A percentile compares a stretch with the other conserved stretches of the same genome.
These are phyloP conservation scores for Lampris incognitus DNA, from an alignment of 2,113 vertebrate genomes.

Conservation along the genomic window DNA sequence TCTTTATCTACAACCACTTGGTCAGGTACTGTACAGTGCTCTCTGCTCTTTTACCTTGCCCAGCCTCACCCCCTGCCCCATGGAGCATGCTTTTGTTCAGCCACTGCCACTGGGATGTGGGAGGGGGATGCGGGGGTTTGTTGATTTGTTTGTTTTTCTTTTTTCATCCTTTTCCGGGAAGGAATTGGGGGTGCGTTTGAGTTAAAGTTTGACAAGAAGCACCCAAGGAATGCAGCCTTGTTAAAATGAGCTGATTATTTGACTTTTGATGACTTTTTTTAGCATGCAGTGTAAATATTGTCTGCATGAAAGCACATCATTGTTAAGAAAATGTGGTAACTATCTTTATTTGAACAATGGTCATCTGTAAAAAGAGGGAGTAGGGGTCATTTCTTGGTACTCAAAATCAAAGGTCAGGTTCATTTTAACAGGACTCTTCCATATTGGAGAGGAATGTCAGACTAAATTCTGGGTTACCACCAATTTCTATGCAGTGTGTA, in stretches of 20 bases:
- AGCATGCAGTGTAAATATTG: not conserved
- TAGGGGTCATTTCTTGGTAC: not conserved
- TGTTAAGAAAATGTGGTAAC: not conserved
- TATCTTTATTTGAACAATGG: not conserved
- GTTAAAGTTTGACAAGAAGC: conserved; percentile 32
- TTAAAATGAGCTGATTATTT: conserved; percentile 65
- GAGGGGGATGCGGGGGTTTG: conserved; percentile 48
- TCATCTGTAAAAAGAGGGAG: not conserved
- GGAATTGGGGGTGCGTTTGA: conserved; percentile 33
- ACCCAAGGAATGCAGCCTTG: conserved; percentile 59
- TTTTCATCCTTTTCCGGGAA: conserved; percentile 45
- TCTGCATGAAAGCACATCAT: not conserved
- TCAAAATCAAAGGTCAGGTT: conserved; percentile 59
- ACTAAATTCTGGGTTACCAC: conserved; percentile 36
- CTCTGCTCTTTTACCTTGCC: conserved; percentile 69
- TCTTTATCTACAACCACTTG: conserved; percentile 99
- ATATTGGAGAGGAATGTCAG: conserved; percentile 56
- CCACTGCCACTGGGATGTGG: conserved; percentile 66
- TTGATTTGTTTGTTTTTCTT: conserved; percentile 22
- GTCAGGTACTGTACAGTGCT: conserved; percentile 95
- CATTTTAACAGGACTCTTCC: conserved; percentile 62
- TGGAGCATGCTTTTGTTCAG: conserved; percentile 94
- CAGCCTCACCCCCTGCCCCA: conserved; percentile 81
- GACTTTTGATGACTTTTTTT: conserved; percentile 49
- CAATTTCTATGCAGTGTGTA: conserved; percentile 38